Conservation (phyloP, 2,888 invertebrate species). For the Deroplatys truncata region DNA sequence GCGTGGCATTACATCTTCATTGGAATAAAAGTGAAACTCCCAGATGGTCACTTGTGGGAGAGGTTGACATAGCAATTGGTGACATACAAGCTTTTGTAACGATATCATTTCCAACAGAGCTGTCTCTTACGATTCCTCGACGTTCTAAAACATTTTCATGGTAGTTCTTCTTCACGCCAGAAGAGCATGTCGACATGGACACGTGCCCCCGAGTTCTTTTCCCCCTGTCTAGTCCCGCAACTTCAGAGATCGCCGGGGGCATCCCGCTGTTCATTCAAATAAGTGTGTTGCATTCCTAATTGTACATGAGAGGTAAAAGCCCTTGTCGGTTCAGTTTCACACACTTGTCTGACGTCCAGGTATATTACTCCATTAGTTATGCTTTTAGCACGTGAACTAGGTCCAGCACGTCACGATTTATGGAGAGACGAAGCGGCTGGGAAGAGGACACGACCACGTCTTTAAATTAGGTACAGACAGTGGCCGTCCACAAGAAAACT, state of each 20-base stretch:
- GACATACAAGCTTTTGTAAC: neutral
- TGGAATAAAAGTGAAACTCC: no score
- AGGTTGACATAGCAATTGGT: no score
- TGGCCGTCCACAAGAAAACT: neutral
- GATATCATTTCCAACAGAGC: neutral
- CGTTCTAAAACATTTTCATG: neutral
- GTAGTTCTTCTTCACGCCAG: no score
- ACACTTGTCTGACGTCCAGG: neutral
- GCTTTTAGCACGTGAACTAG: neutral
- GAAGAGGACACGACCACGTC: neutral
- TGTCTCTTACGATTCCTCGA: neutral
- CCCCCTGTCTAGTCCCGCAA: neutral
- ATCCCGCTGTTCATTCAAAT: neutral
- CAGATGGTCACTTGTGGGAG: no score
- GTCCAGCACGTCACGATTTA: neutral
- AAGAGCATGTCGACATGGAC: neutral
- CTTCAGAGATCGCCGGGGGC: neutral
- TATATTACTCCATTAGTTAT: neutral
- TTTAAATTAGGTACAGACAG: neutral
- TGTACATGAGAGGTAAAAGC: neutral
- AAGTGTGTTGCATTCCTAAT: neutral
- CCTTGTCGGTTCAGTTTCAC: neutral
- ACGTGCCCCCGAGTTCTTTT: neutral
- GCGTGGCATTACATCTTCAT: no score
- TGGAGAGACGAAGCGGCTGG: neutral